Evolutionary conservation across 2,888 invertebrate species (phyloP), one percentile per base, ranked within the genome.

Genomic region (Ernsta delagoae): DNA sequence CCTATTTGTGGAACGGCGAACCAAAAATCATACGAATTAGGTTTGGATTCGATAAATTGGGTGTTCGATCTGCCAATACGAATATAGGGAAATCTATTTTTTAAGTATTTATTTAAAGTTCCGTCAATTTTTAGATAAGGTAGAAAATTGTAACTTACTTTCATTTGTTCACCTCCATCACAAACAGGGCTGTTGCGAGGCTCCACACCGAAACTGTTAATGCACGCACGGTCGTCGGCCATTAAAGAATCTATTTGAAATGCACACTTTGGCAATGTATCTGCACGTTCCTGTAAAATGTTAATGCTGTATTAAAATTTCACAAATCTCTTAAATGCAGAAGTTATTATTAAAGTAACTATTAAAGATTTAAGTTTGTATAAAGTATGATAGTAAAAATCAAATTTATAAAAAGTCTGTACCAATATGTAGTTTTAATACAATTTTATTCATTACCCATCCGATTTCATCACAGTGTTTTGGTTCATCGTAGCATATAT

Each of bases 151-250:
- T 39, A 39, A 48, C 16, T 50, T 78, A 89, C 92, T 86, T 92
- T 92, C 88, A 92, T 91, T 73, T 90, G 92, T 70, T 90, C 92
- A 1, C 86, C 91, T n/a, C 92, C 91, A 67, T 92, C 92, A 74
- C 92, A 92, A 4, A 78, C 59, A 4, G 82, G 79, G 48, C 76
- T 76, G n/a, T 70, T 63, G 59, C 77, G 88, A 0, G 88, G 85
- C 70, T 89, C 91, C 7, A 89, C 79, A 2, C 92, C 92, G 69
- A 90, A 92, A 41, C 83, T 82, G 78, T 90, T 90, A 72, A 91
- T 75, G 73, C 92, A 92, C 8, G 90, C 92, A 62, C 91, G 89
- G 74, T 92, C 92, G 0, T 90, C 90, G 0, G 88, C 80, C 75
- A 90, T 74, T 72, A 92, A 76, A 0, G 92, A 89, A 72, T 92